Conservation (phyloP, 2,113 vertebrate genomes). For the Pseudopodoces humilis region DNA sequence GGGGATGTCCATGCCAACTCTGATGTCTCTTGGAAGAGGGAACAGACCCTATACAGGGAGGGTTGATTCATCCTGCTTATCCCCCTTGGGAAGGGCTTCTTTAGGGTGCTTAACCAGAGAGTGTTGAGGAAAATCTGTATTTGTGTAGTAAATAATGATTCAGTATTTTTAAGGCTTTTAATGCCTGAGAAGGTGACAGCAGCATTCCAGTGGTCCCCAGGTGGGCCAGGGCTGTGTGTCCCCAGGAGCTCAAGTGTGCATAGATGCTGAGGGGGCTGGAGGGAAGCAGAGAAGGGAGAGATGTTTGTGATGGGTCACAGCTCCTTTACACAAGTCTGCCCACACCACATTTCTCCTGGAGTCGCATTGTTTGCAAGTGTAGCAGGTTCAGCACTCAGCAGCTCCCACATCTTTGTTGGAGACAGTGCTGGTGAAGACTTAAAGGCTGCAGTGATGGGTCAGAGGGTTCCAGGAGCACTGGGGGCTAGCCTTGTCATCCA, state of each 20-base stretch:
- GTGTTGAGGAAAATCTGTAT: not conserved
- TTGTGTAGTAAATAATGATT: not conserved
- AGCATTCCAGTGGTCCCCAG: not conserved
- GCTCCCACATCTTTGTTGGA: not conserved
- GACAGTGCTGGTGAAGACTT: not conserved
- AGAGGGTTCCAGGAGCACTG: not conserved
- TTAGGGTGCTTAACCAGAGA: not conserved
- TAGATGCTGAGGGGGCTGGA: not conserved
- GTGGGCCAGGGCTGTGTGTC: not conserved
- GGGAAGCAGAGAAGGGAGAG: not conserved
- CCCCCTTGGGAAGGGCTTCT: not conserved
- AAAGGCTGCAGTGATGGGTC: not conserved
- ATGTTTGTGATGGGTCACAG: not conserved
- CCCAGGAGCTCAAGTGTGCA: not conserved
- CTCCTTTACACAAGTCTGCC: not conserved
- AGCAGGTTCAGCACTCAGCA: not conserved
- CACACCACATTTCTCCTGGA: not conserved
- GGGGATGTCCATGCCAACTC: not conserved
- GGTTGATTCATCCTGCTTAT: not conserved
- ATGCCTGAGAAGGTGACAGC: not conserved
- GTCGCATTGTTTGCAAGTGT: accelerated
- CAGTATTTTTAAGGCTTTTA: not conserved
- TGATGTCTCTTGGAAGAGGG: not conserved
- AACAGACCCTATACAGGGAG: accelerated
- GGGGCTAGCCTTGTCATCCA: not conserved